Evolutionary conservation across 2,888 invertebrate genomes (phyloP), one percentile per base, ranked within the genome.

Genomic region (Morinoia aosen): DNA sequence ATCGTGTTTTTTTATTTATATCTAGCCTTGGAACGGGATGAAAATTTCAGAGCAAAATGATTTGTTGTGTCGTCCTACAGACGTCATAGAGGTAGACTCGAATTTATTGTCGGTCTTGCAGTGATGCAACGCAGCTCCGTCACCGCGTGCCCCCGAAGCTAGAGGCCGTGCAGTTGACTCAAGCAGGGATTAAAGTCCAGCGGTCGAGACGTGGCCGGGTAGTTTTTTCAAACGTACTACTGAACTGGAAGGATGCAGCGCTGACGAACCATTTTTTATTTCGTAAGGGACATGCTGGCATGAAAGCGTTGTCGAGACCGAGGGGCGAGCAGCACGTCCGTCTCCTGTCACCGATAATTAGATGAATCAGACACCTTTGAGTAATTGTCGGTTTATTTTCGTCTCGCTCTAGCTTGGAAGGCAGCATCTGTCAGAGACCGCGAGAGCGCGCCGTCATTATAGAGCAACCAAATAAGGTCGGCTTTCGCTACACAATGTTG

Each of bases 321-420:
- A 33, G 48, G 93, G 12, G 56, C 57, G 56, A 93, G 58, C 57
- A 93, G 57, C n/a, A 57, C 93, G 93, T 57, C 93, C 57, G 93
- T 93, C 93, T 93, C 93, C 93, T 93, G 93, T 93, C 93, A 93
- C 93, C 56, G 16, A 57, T 93, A 93, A 93, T 93, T 93, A 93
- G 93, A 93, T 33, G 93, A 93, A 93, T 93, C 57, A 57, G 93
- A 93, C 93, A 93, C 57, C 57, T 57, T 93, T 93, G 93, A 93
- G 93, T 93, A 93, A 93, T 93, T 93, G 93, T 57, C 93, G 93
- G 93, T 93, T 93, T 93, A 93, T 93, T 93, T 93, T 93, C 58
- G 93, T 12, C 57, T 57, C 48, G 56, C 93, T n/a, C 93, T 57
- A 93, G 93, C 93, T 39, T 57, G 56, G 48, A 93, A 19, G 33